Conservation (phyloP, 1,140 invertebrate genomes). For the Brachionus rubens region DNA sequence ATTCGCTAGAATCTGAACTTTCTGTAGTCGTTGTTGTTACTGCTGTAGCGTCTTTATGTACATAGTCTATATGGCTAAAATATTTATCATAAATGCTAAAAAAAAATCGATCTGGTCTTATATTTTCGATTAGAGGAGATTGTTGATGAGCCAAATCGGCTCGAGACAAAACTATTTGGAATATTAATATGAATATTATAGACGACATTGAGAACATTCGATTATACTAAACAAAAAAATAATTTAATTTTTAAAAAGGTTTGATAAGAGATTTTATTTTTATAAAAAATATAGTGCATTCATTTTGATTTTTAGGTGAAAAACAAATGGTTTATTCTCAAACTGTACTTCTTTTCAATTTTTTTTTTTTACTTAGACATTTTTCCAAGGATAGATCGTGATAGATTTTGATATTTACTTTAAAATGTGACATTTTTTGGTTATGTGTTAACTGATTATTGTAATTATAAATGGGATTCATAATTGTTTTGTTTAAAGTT, state of each 20-base stretch:
- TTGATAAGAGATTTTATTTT: no score
- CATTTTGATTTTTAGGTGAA: no score
- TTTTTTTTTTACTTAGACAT: no score
- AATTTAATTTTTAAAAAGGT: slow-evolving; percentile 20
- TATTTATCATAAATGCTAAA: not conserved
- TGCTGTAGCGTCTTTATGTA: not conserved
- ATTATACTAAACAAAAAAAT: not conserved
- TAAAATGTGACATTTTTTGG: no score
- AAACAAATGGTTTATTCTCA: no score
- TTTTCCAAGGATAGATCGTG: no score
- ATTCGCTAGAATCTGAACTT: not conserved
- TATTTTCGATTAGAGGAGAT: not conserved
- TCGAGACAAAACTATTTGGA: not conserved
- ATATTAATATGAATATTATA: not conserved
- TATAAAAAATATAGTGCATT: no score
- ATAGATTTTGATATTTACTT: no score
- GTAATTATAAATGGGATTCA: no score
- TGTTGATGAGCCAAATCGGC: not conserved
- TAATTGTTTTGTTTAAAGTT: no score
- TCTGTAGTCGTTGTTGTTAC: not conserved
- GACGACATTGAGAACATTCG: slow-evolving; percentile 25
- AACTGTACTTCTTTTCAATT: no score
- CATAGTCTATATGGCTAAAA: not conserved
- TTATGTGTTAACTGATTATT: no score
- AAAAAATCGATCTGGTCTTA: not conserved